These are phyloP conservation scores for Brachionus paranguensis DNA, from an alignment of 1,140 invertebrate species.

Conservation along the genomic window DNA sequence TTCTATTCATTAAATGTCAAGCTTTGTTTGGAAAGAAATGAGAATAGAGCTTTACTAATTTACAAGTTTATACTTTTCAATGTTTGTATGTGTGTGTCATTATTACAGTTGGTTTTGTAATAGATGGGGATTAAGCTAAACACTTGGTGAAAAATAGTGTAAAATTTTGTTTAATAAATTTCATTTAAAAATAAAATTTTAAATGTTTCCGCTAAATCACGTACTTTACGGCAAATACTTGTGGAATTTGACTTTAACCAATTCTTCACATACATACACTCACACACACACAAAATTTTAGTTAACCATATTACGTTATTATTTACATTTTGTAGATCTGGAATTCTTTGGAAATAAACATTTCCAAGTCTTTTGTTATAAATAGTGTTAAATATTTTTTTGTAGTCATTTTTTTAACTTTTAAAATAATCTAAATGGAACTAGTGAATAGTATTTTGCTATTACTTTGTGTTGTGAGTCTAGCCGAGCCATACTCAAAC, in stretches of 20 bases:
- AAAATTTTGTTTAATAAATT: not conserved
- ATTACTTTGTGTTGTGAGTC: not conserved
- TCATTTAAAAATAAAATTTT: not conserved
- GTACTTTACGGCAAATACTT: not conserved
- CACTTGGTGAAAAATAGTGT: not conserved
- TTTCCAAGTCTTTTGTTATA: not conserved
- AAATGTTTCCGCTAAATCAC: not conserved
- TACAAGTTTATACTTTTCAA: not conserved
- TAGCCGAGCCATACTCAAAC: not conserved
- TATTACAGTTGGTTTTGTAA: constrained; percentile 24
- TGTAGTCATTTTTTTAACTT: not conserved
- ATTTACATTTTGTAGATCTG: constrained; percentile 25
- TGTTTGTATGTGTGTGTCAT: not conserved
- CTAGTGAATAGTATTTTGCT: not conserved
- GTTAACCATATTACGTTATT: not conserved
- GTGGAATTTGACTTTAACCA: not conserved
- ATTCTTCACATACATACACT: not conserved
- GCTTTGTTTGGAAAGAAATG: not conserved
- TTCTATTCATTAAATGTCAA: not conserved
- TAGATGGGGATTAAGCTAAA: not conserved
- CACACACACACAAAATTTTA: not conserved
- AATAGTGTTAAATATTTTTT: not conserved
- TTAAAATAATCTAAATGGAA: not conserved
- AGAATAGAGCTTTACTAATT: not conserved
- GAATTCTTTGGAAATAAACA: not conserved